Evolutionary conservation across 2,888 invertebrate genomes (phyloP).

Genomic region (Synergus gifuensis): DNA sequence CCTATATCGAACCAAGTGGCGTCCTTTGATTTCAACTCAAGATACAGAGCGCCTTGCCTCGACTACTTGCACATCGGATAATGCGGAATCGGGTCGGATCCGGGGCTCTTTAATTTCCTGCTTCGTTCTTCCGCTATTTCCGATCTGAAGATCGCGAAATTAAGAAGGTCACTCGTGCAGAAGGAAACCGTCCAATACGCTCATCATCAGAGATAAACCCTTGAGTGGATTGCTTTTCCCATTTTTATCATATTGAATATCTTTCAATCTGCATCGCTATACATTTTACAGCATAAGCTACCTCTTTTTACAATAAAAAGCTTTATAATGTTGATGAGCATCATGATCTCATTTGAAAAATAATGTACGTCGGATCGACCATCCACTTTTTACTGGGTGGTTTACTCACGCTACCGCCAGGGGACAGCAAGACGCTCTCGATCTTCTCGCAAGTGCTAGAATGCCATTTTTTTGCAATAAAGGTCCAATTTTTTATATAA

Average conservation of each 20-base stretch:
- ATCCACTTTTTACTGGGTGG: too few species aligned
- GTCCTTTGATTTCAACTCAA: slow-evolving; percentile 39
- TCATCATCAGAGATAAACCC: slow-evolving; percentile 24
- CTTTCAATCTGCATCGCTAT: background rate
- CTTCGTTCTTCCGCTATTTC: slow-evolving; percentile 49
- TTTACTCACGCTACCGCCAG: background rate
- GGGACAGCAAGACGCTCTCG: too few species aligned
- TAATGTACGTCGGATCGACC: too few species aligned
- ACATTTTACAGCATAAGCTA: background rate
- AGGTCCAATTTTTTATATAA: background rate
- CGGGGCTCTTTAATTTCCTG: slow-evolving; percentile 56
- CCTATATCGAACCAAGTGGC: slow-evolving; percentile 29
- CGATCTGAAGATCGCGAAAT: slow-evolving; percentile 55
- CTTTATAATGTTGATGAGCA: too few species aligned
- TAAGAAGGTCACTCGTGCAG: slow-evolving; percentile 54
- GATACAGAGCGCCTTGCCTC: slow-evolving; percentile 13
- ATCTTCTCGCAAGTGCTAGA: too few species aligned
- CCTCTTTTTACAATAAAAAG: background rate
- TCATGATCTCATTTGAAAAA: too few species aligned
- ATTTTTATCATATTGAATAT: background rate
- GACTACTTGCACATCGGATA: slow-evolving; percentile 45
- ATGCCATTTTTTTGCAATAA: too few species aligned
- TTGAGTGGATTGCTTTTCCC: background rate
- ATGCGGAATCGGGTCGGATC: slow-evolving; percentile 53
- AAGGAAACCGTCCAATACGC: slow-evolving; percentile 51